Evolutionary conservation across 2,888 invertebrate genomes (phyloP).

Genomic region (Dioctria linearis): DNA sequence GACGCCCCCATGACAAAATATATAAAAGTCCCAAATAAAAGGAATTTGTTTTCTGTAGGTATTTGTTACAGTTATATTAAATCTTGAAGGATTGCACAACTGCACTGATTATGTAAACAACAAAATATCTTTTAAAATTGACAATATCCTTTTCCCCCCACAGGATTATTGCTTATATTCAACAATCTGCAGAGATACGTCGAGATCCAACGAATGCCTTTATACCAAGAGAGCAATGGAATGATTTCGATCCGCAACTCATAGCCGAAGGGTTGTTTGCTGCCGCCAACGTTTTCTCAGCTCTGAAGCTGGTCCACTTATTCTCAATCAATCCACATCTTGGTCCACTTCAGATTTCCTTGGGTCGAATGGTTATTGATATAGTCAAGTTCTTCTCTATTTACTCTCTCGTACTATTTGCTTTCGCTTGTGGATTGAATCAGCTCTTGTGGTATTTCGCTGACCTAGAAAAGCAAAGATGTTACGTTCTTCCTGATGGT

Average conservation of each 20-base stretch:
- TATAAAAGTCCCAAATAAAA: no score
- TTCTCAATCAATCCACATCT: conserved; percentile 95
- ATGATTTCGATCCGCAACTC: conserved; percentile 93
- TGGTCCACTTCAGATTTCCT: conserved; percentile 92
- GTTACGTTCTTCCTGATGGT: conserved; percentile 79
- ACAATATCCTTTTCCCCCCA: conserved; percentile 65
- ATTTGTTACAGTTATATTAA: no score
- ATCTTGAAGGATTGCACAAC: no score
- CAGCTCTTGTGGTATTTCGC: conserved; percentile 96
- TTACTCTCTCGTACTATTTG: conserved; percentile 88
- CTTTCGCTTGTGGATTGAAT: conserved; percentile 93
- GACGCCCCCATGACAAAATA: no score
- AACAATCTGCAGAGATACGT: conserved; percentile 80
- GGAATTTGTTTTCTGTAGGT: no score
- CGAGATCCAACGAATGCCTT: conserved; percentile 79
- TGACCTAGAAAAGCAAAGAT: conserved; percentile 85
- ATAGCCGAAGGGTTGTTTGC: conserved; percentile 95
- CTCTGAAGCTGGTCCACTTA: conserved; percentile 90
- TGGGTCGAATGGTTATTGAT: conserved; percentile 91
- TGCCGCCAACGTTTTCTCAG: conserved; percentile 94
- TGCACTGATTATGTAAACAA: no score
- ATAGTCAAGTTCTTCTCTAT: conserved; percentile 95
- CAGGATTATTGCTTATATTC: conserved; percentile 81
- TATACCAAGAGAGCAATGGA: conserved; percentile 89
- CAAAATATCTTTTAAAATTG: no score